Percentiles rank a stretch among this genome's conserved stretches.
Conservation (phyloP, 2,113 vertebrate species). For the Notarius lentiginosus region DNA sequence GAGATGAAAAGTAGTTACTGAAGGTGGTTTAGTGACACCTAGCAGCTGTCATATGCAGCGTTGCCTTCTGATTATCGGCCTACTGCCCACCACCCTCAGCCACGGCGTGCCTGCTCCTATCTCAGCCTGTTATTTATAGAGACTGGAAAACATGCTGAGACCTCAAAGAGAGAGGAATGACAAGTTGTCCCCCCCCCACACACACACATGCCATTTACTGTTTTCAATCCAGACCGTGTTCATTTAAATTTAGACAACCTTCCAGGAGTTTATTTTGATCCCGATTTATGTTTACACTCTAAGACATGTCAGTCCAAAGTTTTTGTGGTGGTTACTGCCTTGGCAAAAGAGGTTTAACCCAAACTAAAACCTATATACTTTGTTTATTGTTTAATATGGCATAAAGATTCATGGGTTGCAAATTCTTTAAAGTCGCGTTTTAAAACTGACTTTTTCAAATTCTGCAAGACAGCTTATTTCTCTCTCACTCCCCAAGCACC, state of each 20-base stretch:
- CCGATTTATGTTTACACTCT: slow-evolving; percentile 25
- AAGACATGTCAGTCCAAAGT: neutral
- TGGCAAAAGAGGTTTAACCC: neutral
- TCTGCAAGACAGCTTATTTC: neutral
- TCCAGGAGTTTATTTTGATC: slow-evolving; percentile 31
- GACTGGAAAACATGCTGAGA: slow-evolving; percentile 42
- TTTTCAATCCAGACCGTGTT: neutral
- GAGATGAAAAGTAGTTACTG: slow-evolving; percentile 25
- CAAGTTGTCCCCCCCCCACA: neutral
- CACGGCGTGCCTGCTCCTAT: slow-evolving; percentile 57
- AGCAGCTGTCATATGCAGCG: slow-evolving; percentile 42
- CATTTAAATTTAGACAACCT: slow-evolving; percentile 37
- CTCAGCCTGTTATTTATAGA: slow-evolving; percentile 68
- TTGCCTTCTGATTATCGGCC: neutral
- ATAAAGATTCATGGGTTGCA: neutral
- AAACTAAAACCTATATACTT: neutral
- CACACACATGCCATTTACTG: slow-evolving; percentile 10
- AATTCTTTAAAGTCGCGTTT: neutral
- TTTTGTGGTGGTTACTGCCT: neutral
- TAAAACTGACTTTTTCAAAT: neutral
- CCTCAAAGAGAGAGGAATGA: slow-evolving; percentile 17
- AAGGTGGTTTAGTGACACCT: slow-evolving; percentile 3
- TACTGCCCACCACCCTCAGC: slow-evolving; percentile 27
- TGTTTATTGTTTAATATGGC: neutral
- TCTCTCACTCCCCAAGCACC: neutral